Percentiles rank a stretch among this genome's conserved stretches.
phyloP scores from a whole-genome alignment of 2,888 invertebrate species.

The Allolobophora icterica region DNA sequence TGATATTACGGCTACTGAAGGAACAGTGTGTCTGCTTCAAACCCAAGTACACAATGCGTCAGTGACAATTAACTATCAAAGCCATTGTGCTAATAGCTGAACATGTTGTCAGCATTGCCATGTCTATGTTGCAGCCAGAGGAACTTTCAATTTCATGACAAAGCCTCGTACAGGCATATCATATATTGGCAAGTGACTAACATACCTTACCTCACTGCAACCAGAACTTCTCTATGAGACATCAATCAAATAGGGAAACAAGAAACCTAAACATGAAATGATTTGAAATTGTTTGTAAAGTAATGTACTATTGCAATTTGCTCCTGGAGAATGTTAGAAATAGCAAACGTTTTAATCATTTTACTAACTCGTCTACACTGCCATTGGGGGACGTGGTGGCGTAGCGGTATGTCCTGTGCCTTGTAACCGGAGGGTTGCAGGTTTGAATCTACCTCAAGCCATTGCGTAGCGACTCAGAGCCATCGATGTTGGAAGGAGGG shows the following conservation, averaged over 20 bases:
- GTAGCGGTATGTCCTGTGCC: too few species aligned
- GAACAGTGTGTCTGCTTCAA: not conserved
- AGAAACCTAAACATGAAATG: not conserved
- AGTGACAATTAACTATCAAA: not conserved
- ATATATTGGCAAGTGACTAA: not conserved
- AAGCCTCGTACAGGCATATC: not conserved
- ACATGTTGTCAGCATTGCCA: not conserved
- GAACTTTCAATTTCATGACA: not conserved
- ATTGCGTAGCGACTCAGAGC: too few species aligned
- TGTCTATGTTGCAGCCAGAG: not conserved
- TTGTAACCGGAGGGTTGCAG: too few species aligned
- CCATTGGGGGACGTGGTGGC: too few species aligned
- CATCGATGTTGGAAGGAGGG: too few species aligned
- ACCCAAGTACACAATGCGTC: slow-evolving; percentile 8
- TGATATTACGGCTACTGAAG: not conserved
- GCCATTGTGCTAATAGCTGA: not conserved
- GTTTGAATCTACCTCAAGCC: too few species aligned
- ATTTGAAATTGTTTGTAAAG: not conserved
- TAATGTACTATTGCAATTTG: not conserved
- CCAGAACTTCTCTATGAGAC: not conserved
- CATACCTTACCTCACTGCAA: not conserved
- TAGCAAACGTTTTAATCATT: not conserved
- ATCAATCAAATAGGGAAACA: not conserved
- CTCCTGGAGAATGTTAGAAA: not conserved
- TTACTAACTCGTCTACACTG: not conserved